A percentile compares a stretch with the other conserved stretches of the same genome.
Conservation (phyloP, 2,797 vertebrate genomes). For the Chrysocyon brachyurus region DNA sequence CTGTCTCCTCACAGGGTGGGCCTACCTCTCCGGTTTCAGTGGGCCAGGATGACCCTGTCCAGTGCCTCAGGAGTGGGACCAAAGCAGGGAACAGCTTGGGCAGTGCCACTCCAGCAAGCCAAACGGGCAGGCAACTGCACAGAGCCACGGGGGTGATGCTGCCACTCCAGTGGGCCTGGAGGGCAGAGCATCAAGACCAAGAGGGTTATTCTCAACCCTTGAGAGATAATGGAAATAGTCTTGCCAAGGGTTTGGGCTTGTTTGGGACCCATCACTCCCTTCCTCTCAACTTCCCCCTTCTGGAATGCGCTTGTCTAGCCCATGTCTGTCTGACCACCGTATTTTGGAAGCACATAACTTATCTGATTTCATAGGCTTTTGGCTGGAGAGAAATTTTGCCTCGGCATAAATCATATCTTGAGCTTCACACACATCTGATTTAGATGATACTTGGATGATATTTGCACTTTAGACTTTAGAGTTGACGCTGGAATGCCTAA, state of each 20-base stretch:
- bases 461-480: background rate
- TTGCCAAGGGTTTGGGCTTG: background rate
- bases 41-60: background rate
- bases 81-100: background rate
- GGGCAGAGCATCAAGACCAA: background rate
- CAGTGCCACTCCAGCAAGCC: background rate
- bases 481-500: background rate
- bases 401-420: background rate
- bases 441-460: slow-evolving; percentile 3
- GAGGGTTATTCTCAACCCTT: background rate
- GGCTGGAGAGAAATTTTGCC: background rate
- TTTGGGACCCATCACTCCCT: background rate
- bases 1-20: background rate
- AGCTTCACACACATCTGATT: background rate
- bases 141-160: background rate
- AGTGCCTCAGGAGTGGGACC: background rate
- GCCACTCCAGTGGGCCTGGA: background rate
- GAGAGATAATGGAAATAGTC: background rate
- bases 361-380: background rate
- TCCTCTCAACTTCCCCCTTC: background rate
- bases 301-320: background rate
- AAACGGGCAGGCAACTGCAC: background rate
- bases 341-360: background rate
- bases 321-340: background rate
- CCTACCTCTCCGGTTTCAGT: background rate